Evolutionary conservation across 2,888 invertebrate species (phyloP).

Genomic region (Lepas anatifera): DNA sequence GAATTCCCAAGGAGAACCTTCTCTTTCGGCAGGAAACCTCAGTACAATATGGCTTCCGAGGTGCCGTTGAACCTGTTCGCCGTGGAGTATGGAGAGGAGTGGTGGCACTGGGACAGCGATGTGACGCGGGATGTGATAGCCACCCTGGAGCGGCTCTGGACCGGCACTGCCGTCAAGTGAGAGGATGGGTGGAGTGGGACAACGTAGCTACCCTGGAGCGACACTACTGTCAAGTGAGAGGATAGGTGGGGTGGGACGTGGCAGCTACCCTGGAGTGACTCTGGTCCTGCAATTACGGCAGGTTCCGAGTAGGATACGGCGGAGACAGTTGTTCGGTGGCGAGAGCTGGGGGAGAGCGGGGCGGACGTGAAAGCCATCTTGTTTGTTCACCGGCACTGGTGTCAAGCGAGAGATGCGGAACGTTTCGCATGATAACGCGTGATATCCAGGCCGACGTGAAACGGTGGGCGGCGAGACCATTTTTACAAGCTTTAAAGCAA

Average conservation of each 20-base stretch:
- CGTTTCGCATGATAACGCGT: too few species aligned
- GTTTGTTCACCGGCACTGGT: not conserved
- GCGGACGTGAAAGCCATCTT: not conserved
- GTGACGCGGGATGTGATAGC: constrained; percentile 47
- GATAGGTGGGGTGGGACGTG: constrained; percentile 46
- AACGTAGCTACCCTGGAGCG: constrained; percentile 55
- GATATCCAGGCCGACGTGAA: too few species aligned
- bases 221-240: constrained; percentile 42
- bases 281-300: too few species aligned
- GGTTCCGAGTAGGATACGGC: too few species aligned
- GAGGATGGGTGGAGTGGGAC: constrained; percentile 44
- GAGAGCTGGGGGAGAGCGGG: too few species aligned
- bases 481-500: too few species aligned
- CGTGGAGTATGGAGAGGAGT: constrained; percentile 48
- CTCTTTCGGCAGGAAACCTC: constrained; percentile 63
- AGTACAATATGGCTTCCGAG: constrained; percentile 75
- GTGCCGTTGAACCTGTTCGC: constrained; percentile 71
- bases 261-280: constrained; percentile 54
- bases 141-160: constrained; percentile 63
- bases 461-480: too few species aligned
- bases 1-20: too few species aligned
- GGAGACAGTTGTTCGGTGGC: too few species aligned
- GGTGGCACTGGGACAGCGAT: constrained; percentile 43
- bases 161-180: constrained; percentile 43
- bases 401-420: too few species aligned